Percentiles rank a stretch among this genome's conserved stretches.
Conservation (phyloP, 2,888 invertebrate genomes). For the Leptura quadrifasciata region DNA sequence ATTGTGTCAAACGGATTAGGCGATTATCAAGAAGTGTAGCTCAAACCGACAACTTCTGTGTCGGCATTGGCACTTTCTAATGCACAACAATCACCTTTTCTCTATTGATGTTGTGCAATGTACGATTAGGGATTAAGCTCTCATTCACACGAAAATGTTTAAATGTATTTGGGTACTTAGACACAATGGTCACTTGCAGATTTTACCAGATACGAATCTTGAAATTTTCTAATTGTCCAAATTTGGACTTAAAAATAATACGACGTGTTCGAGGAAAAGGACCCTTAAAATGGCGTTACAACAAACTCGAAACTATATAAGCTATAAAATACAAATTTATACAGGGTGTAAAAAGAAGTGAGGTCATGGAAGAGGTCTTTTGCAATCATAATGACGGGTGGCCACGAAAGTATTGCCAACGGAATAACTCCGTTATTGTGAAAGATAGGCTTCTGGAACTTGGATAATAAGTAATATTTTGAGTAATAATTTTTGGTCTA, state of each 20-base stretch:
- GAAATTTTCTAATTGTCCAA: background rate
- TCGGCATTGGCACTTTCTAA: constrained; percentile 60
- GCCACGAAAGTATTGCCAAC: too few relatives aligned
- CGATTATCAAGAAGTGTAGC: constrained; percentile 65
- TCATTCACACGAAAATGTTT: constrained; percentile 7
- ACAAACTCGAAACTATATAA: too few relatives aligned
- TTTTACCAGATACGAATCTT: background rate
- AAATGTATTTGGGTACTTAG: constrained; percentile 10
- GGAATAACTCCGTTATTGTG: too few relatives aligned
- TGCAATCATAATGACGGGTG: too few relatives aligned
- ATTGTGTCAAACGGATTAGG: constrained; percentile 70
- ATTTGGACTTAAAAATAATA: background rate
- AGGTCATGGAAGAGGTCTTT: too few relatives aligned
- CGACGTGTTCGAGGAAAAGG: too few relatives aligned
- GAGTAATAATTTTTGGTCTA: too few relatives aligned
- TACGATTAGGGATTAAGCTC: constrained; percentile 11
- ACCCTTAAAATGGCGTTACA: too few relatives aligned
- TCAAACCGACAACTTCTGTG: constrained; percentile 57
- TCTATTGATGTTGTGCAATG: constrained; percentile 53
- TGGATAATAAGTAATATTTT: too few relatives aligned
- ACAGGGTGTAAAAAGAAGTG: too few relatives aligned
- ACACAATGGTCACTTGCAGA: background rate
- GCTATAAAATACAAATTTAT: too few relatives aligned
- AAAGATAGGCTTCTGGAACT: too few relatives aligned
- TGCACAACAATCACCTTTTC: constrained; percentile 49